Base-by-base conservation (phyloP, 2,888 invertebrate genomes). In the Sturmia bella region DNA sequence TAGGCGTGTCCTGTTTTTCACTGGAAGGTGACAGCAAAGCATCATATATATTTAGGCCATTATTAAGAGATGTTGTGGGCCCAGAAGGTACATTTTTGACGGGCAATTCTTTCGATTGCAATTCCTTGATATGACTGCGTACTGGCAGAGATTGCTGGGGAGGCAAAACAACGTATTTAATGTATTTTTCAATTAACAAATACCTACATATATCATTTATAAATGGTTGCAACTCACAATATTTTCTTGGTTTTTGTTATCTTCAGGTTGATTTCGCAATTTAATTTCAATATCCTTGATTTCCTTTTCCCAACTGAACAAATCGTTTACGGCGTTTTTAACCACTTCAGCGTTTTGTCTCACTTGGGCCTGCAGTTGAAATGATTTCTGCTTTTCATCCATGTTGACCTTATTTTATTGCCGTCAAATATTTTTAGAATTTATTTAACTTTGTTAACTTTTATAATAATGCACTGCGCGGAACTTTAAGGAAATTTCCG, bases 331-430 rank as follows among this genome's bases (percentile, higher is more conserved):
- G 9, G 87, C 85, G 48, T 77, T 88, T 54, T 87, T 87, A 17
- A 88, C 83, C 11, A 88, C 89, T 9, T 86, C 86, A 7, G 89
- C 87, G 63, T 88, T 89, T 39, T 87, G 86, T 59, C 90, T 87
- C 85, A 91, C 85, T 89, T 92, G 86, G 86, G 91, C 92, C 88
- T 90, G 91, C 43, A 88, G 56, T 73, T 89, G 87, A 24, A 88
- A 82, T n/a, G 87, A 85, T 70, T 87, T 87, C 15, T 87, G 83
- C 45, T 83, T 77, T 9, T 84, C 70, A 61, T 84, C 83, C 85
- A 86, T 86, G 1, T 41, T 43, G 15, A 5, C 12, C 12, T 39
- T 37, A 54, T 27, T 19, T 57, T 32, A 1, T n/a, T 4, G 24
- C 32, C 50, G 57, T 37, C 19, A 19, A 39, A 39, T 77, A 39